Conservation (phyloP, 2,797 vertebrate genomes). For the Enteromius trimaculatus region DNA sequence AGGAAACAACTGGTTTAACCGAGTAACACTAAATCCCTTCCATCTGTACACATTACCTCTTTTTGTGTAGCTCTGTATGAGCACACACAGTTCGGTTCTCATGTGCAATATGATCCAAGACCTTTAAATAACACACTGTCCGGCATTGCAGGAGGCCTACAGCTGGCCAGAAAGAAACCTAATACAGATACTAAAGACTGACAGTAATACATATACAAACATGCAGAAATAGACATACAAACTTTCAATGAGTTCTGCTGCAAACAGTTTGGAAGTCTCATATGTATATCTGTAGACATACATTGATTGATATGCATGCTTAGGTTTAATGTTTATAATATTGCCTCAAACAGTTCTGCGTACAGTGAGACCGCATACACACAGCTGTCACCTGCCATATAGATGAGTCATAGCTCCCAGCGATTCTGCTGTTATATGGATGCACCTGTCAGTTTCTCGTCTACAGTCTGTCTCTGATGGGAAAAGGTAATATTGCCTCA, state of each 20-base stretch:
- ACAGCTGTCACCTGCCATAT: conserved; percentile 52
- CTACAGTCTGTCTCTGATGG: conserved; percentile 40
- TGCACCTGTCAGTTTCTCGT: conserved; percentile 52
- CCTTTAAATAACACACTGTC: conserved; percentile 39
- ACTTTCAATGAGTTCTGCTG: conserved; percentile 1
- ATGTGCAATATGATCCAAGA: conserved; percentile 25
- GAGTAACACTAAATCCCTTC: not conserved
- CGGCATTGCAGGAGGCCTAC: conserved; percentile 32
- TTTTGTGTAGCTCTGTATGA: not conserved
- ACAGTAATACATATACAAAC: conserved; percentile 29
- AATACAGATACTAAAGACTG: conserved; percentile 34
- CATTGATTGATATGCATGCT: not conserved
- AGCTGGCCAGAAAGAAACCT: conserved; percentile 25
- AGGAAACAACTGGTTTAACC: conserved; percentile 12
- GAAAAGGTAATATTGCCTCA: conserved; percentile 31
- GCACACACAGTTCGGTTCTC: conserved; percentile 1
- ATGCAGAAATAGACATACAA: conserved; percentile 18
- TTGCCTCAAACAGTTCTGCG: not conserved
- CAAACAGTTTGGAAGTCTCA: not conserved
- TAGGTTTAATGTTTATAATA: not conserved
- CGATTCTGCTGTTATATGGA: conserved; percentile 50
- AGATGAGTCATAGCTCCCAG: conserved; percentile 49
- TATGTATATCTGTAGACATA: not conserved
- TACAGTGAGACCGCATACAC: not conserved
- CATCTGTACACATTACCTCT: not conserved